Evolutionary conservation across 2,888 invertebrate species (phyloP), one percentile per base, ranked within the genome.

Genomic region (Hedya salicella): DNA sequence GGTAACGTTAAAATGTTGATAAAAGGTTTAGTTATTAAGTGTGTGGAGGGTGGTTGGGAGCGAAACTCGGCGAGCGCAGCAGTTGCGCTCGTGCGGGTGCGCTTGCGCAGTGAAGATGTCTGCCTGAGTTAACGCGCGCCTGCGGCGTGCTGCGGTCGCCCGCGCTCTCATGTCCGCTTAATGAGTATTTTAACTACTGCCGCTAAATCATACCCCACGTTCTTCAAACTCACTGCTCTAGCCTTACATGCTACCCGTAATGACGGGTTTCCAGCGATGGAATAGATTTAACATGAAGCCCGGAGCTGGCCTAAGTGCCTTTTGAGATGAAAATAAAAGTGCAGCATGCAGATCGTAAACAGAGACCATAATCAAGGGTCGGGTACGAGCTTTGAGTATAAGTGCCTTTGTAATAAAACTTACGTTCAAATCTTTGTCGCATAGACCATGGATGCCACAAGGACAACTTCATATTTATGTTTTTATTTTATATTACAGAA

Each of bases 151-250:
- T 79, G 82, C 80, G 83, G 81, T 77, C 75, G 70, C 74, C 57
- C 44, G 25, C 25, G 25, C 17, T 25, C 56, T 68, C 83, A 82
- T 85, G 85, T 87, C 79, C 75, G 71, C 77, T 83, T 89, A 88
- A 88, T 89, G 86, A 88, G 80, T 79, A 80, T 83, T 87, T 88
- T 88, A 87, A 88, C 86, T 88, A 85, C 87, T 85, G 85, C 83
- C 82, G 81, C 82, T 88, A 87, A 87, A 88, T 89, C 87, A 88
- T 85, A 76, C 73, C 75, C 78, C 79, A 77, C 74, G 72, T 80
- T 79, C 77, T 78, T 75, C 73, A 73, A 72, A 78, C 74, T 73
- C 75, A 59, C 62, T 39, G 36, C 42, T 14, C 42, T 65, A 48
- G 52, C 46, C 60, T 49, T 54, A 54, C 54, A 66, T 54, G 60